These are phyloP conservation scores for Eira barbara DNA, from an alignment of 2,113 vertebrate genomes.

Conservation along the genomic window DNA sequence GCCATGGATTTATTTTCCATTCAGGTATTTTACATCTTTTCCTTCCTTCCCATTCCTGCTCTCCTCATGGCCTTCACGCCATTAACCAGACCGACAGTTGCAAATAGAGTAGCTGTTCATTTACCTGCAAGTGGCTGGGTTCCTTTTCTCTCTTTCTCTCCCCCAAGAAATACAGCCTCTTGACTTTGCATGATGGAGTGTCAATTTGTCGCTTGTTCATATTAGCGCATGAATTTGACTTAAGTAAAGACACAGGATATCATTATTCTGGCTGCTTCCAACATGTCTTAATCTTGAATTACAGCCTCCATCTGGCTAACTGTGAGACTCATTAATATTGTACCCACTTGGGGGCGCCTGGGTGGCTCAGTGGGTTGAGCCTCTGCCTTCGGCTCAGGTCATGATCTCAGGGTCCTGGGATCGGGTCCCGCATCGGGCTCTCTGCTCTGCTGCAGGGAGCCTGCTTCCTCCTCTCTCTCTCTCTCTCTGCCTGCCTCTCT, in stretches of 20 bases:
- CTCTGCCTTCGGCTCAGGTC: no score
- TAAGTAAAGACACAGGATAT: not conserved
- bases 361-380: no score
- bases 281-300: not conserved
- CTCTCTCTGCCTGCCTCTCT: no score
- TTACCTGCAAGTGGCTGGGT: not conserved
- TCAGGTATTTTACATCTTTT: not conserved
- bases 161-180: not conserved
- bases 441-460: no score
- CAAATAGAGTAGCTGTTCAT: not conserved
- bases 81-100: not conserved
- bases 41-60: not conserved
- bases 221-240: not conserved
- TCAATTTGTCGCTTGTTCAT: not conserved
- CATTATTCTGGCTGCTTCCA: not conserved
- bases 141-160: not conserved
- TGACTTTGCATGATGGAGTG: not conserved
- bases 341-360: not conserved
- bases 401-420: no score
- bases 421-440: no score
- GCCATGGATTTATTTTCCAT: not conserved
- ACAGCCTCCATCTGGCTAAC: not conserved
- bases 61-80: not conserved
- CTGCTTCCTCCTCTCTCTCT: no score
- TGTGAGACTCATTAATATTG: constrained; percentile 16